A percentile compares a stretch with the other conserved stretches of the same genome.
phyloP scores from a whole-genome alignment of 2,888 invertebrate genomes.

The Leptopilina myrica region DNA sequence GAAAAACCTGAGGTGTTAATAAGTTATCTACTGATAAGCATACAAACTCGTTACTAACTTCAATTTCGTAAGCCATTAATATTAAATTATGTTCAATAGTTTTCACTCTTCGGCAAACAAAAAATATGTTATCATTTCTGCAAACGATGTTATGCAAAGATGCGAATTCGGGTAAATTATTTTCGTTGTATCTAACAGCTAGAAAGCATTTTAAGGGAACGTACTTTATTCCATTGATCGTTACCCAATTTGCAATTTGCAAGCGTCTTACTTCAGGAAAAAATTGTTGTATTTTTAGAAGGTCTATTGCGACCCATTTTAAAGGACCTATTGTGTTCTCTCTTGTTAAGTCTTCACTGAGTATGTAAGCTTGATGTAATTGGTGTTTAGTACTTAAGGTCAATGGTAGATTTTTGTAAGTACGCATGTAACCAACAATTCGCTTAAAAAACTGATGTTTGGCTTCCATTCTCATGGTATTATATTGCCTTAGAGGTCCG shows the following conservation, averaged over 20 bases:
- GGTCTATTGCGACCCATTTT: no score
- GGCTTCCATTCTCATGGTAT: conserved; percentile 41
- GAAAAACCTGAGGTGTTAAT: no score
- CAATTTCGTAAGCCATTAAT: neutral
- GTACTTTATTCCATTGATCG: neutral
- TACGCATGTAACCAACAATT: conserved; percentile 31
- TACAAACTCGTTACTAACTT: neutral
- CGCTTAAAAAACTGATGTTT: conserved; percentile 41
- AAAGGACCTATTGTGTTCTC: neutral
- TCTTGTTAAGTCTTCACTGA: neutral
- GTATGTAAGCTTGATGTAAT: neutral
- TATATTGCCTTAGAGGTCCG: conserved; percentile 36
- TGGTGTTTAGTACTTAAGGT: neutral
- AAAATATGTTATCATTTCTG: neutral
- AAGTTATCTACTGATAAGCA: no score
- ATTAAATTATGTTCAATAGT: neutral
- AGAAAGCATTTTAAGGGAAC: neutral
- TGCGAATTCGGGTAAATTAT: neutral
- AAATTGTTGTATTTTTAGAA: neutral
- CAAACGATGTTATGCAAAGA: neutral
- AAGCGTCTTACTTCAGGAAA: neutral
- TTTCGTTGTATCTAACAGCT: neutral
- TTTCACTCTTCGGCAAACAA: neutral
- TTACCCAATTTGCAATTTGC: neutral
- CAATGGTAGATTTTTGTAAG: no score